These are phyloP conservation scores for Paraescarpia echinospica DNA, from an alignment of 1,140 invertebrate genomes.

Conservation along the genomic window DNA sequence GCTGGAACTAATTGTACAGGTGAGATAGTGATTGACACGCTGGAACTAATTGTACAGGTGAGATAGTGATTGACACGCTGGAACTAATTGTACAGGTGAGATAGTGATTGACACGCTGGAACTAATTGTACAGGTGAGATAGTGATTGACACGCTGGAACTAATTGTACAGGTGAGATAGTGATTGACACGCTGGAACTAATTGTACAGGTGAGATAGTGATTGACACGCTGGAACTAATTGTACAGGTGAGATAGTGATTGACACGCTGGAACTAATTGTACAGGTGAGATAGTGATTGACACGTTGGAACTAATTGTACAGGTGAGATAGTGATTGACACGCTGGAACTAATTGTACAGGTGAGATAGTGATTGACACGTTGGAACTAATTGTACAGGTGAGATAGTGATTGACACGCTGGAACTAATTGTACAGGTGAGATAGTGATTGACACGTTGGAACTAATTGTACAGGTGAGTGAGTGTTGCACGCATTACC, in stretches of 20 bases:
- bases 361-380: slow-evolving; percentile 85
- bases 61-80: slow-evolving; percentile 83
- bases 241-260: too few relatives aligned
- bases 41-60: too few relatives aligned
- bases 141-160: slow-evolving; percentile 82
- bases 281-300: slow-evolving; percentile 82
- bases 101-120: slow-evolving; percentile 84
- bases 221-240: slow-evolving; percentile 85
- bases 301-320: too few relatives aligned
- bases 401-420: slow-evolving; percentile 82
- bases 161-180: too few relatives aligned
- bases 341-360: too few relatives aligned
- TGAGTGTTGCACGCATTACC: too few relatives aligned
- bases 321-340: slow-evolving; percentile 84
- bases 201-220: too few relatives aligned
- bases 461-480: neutral
- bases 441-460: slow-evolving; percentile 83
- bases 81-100: too few relatives aligned
- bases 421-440: too few relatives aligned
- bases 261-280: slow-evolving; percentile 83
- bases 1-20: too few relatives aligned
- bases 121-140: too few relatives aligned
- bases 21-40: slow-evolving; percentile 82
- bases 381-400: too few relatives aligned
- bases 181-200: slow-evolving; percentile 85